These are phyloP conservation scores for Drosophila serrata DNA, from an alignment of 1,140 invertebrate species.

Conservation along the genomic window DNA sequence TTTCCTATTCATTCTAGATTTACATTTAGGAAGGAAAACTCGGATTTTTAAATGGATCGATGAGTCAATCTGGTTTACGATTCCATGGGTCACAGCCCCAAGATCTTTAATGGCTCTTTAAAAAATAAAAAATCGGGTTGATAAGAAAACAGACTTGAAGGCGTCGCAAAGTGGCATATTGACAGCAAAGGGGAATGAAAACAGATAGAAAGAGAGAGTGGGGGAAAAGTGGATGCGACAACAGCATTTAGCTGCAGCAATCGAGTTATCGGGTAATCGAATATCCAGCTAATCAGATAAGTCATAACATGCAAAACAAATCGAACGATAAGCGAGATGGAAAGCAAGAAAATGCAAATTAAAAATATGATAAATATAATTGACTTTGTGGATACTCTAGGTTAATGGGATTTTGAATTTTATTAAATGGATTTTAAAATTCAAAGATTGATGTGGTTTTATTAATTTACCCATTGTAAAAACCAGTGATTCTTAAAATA, in stretches of 20 bases:
- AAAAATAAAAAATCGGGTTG: constrained; percentile 16
- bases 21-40: background rate
- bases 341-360: constrained; percentile 10
- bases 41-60: constrained; percentile 19
- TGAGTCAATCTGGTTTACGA: constrained; percentile 57
- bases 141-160: constrained; percentile 69
- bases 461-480: background rate
- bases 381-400: background rate
- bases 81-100: constrained; percentile 47
- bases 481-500: no score
- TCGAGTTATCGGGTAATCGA: constrained; percentile 51
- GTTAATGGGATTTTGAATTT: background rate
- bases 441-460: background rate
- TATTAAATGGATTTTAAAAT: background rate
- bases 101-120: constrained; percentile 58
- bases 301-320: constrained; percentile 78
- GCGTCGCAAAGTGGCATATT: constrained; percentile 45
- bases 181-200: background rate
- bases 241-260: constrained; percentile 46
- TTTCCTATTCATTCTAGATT: background rate
- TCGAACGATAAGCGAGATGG: constrained; percentile 67
- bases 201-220: background rate
- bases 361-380: background rate
- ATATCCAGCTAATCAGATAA: constrained; percentile 69
- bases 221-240: constrained; percentile 12